These are phyloP conservation scores for Xylocampa areola DNA, from an alignment of 2,888 invertebrate genomes.

Conservation along the genomic window DNA sequence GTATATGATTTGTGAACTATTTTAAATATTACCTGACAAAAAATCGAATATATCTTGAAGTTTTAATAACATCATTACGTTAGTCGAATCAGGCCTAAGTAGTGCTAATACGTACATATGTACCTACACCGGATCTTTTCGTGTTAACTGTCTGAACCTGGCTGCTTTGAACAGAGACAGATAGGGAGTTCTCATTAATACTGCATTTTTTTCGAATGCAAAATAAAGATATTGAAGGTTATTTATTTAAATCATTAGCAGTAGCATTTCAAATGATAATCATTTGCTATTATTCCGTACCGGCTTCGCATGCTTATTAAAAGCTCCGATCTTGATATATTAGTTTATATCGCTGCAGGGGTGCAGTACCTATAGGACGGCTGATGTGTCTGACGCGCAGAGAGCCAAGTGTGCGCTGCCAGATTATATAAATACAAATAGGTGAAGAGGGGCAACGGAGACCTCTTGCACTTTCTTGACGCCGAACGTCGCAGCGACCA, in stretches of 20 bases:
- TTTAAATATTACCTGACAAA: too few species aligned
- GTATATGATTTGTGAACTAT: too few species aligned
- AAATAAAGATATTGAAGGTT: slow-evolving; percentile 58
- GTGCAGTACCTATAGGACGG: slow-evolving; percentile 77
- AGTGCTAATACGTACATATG: too few species aligned
- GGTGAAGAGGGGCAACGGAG: slow-evolving; percentile 87
- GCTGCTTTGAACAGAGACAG: too few species aligned
- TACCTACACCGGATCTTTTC: too few species aligned
- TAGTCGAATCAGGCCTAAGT: too few species aligned
- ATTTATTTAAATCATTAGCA: slow-evolving; percentile 62
- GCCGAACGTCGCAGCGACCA: slow-evolving; percentile 82
- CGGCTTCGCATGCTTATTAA: slow-evolving; percentile 78
- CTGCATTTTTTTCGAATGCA: slow-evolving; percentile 13
- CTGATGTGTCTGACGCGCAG: slow-evolving; percentile 71
- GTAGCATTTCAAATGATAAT: slow-evolving; percentile 69
- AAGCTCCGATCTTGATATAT: slow-evolving; percentile 73
- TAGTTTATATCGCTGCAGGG: slow-evolving; percentile 73
- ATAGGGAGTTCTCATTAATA: slow-evolving; percentile 5
- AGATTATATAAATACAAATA: slow-evolving; percentile 89
- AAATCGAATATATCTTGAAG: too few species aligned
- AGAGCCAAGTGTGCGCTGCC: slow-evolving; percentile 73
- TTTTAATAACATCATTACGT: too few species aligned
- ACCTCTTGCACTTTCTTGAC: slow-evolving; percentile 88
- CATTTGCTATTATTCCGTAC: slow-evolving; percentile 65
- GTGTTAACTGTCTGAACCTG: too few species aligned